Percentiles rank a stretch among this genome's conserved stretches.
Evolutionary conservation across 2,113 vertebrate species (phyloP).

Genomic region (Paedocypris sp.): DNA sequence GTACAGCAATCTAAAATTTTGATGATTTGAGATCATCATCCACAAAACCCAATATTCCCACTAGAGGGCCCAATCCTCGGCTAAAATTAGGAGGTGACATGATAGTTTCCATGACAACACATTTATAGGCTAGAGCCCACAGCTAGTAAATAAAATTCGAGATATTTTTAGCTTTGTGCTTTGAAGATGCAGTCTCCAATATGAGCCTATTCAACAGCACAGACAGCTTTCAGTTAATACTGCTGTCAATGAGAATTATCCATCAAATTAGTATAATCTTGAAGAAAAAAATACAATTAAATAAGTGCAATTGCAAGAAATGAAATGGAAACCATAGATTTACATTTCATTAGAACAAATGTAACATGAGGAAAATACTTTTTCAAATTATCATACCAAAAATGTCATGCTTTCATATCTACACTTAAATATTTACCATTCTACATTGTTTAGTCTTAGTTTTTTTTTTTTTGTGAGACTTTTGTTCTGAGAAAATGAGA

Average conservation of each 20-base stretch:
- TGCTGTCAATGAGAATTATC: background rate
- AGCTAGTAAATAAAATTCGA: constrained; percentile 61
- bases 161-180: constrained; percentile 54
- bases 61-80: constrained; percentile 32
- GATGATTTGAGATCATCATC: background rate
- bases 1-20: background rate
- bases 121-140: constrained; percentile 37
- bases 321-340: background rate
- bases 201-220: background rate
- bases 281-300: background rate
- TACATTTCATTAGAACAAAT: background rate
- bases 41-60: constrained; percentile 1
- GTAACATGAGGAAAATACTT: background rate
- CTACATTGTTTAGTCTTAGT: too few relatives aligned
- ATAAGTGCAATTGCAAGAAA: too few relatives aligned
- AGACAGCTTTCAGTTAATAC: constrained; percentile 15
- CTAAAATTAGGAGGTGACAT: constrained; percentile 46
- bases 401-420: too few relatives aligned
- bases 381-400: too few relatives aligned
- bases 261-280: constrained; percentile 4
- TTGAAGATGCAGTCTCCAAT: constrained; percentile 34
- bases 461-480: too few relatives aligned
- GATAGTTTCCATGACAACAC: constrained; percentile 65
- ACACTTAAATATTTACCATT: too few relatives aligned
- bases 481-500: too few relatives aligned